Conservation (phyloP, 2,888 invertebrate genomes). For the Leptura quadrifasciata region DNA sequence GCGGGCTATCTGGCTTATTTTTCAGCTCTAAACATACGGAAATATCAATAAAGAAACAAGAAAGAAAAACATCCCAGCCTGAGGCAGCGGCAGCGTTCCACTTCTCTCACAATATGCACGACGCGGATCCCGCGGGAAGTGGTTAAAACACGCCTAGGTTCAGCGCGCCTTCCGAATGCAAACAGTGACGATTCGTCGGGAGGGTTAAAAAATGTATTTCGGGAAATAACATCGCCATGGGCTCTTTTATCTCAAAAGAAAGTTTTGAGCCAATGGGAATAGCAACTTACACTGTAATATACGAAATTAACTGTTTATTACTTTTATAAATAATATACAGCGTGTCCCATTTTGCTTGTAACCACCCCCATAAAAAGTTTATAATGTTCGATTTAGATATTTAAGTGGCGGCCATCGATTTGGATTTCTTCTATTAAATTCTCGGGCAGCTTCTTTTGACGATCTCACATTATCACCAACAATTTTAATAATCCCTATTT, state of each 20-base stretch:
- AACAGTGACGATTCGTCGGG: conserved; percentile 43
- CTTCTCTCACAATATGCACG: conserved; percentile 42
- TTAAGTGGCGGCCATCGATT: too few relatives aligned
- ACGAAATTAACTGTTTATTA: too few relatives aligned
- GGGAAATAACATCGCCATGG: too few relatives aligned
- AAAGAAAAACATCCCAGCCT: conserved; percentile 20
- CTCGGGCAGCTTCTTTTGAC: too few relatives aligned
- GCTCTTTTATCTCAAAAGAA: background rate
- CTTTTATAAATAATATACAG: too few relatives aligned
- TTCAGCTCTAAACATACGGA: conserved; percentile 18
- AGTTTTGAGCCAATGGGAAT: background rate
- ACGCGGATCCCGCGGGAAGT: conserved; percentile 55
- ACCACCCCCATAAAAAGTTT: too few relatives aligned
- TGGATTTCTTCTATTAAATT: too few relatives aligned
- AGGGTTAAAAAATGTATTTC: conserved; percentile 44
- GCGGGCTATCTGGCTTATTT: conserved; percentile 34
- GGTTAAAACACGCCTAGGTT: conserved; percentile 60
- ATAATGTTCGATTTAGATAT: too few relatives aligned
- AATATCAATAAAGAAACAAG: conserved; percentile 28
- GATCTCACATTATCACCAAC: too few relatives aligned
- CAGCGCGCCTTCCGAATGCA: conserved; percentile 40
- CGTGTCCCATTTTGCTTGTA: too few relatives aligned
- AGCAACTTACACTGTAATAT: too few relatives aligned
- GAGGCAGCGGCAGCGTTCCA: conserved; percentile 20
- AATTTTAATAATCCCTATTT: too few relatives aligned